A percentile compares a stretch with the other conserved stretches of the same genome.
These are phyloP conservation scores for Taurulus bubalis DNA, from an alignment of 2,113 vertebrate genomes.

Conservation along the genomic window DNA sequence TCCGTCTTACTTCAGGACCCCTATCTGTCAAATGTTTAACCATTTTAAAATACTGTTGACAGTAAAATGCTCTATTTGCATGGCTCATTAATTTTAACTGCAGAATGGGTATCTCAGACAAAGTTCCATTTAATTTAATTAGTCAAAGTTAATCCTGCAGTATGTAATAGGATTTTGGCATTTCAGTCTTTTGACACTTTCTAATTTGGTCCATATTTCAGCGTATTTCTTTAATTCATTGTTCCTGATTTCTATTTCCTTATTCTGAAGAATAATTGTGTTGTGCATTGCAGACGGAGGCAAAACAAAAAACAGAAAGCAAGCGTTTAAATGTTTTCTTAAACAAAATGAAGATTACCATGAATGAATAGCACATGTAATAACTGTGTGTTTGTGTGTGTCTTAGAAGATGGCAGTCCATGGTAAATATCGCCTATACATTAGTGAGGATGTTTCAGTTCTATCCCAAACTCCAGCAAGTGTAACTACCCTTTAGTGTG, in stretches of 20 bases:
- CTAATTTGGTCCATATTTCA: not conserved
- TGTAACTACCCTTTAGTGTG: too few species aligned
- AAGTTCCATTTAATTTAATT: conserved; percentile 6
- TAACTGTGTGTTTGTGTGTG: too few species aligned
- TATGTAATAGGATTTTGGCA: not conserved
- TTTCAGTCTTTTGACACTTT: not conserved
- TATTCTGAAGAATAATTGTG: not conserved
- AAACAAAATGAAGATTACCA: not conserved
- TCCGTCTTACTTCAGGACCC: not conserved
- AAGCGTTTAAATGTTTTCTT: not conserved
- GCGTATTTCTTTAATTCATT: not conserved
- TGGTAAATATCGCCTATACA: not conserved
- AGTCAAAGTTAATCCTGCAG: conserved; percentile 3
- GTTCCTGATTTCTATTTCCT: not conserved
- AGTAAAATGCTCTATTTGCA: not conserved
- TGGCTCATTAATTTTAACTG: not conserved
- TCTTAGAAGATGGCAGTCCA: too few species aligned
- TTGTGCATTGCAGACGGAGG: too few species aligned
- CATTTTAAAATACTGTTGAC: not conserved
- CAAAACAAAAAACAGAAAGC: not conserved
- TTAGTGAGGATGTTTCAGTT: too few species aligned
- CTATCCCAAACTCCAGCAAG: too few species aligned
- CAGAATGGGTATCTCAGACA: not conserved
- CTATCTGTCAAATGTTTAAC: conserved; percentile 8
- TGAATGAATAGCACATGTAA: not conserved